Conservation (phyloP, 1,140 invertebrate genomes). For the Platorchestia sp. region DNA sequence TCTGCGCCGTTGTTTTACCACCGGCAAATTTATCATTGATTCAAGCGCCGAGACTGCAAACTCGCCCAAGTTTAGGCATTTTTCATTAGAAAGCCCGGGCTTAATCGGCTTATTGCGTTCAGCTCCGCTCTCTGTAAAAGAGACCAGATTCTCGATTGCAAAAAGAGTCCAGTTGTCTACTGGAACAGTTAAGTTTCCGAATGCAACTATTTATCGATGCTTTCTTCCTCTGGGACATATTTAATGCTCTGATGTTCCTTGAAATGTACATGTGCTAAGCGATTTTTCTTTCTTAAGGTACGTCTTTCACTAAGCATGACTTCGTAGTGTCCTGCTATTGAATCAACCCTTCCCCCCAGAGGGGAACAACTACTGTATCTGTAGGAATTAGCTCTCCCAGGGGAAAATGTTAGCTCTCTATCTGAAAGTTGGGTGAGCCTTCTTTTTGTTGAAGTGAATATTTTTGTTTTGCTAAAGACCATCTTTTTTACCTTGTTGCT, state of each 20-base stretch:
- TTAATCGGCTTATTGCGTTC: constrained; percentile 7
- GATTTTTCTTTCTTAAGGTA: too few relatives aligned
- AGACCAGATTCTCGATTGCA: background rate
- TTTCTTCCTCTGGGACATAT: background rate
- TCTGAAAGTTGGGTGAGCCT: too few relatives aligned
- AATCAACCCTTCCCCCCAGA: too few relatives aligned
- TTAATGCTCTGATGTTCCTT: background rate
- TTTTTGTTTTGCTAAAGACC: too few relatives aligned
- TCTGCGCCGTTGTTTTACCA: background rate
- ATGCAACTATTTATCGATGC: background rate
- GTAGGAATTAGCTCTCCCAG: too few relatives aligned
- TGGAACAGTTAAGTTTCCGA: background rate
- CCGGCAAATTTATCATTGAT: background rate
- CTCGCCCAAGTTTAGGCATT: background rate
- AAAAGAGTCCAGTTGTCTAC: background rate
- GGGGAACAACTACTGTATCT: too few relatives aligned
- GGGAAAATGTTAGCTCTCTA: too few relatives aligned
- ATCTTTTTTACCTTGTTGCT: too few relatives aligned
- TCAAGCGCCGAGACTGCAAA: background rate
- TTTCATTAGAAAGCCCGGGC: background rate
- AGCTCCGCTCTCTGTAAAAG: background rate
- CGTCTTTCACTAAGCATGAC: too few relatives aligned
- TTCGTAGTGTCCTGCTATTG: too few relatives aligned
- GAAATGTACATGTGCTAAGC: too few relatives aligned
- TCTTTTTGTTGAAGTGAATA: too few relatives aligned